phyloP scores from a whole-genome alignment of 2,888 invertebrate species.

The Odontocolon sp. region DNA sequence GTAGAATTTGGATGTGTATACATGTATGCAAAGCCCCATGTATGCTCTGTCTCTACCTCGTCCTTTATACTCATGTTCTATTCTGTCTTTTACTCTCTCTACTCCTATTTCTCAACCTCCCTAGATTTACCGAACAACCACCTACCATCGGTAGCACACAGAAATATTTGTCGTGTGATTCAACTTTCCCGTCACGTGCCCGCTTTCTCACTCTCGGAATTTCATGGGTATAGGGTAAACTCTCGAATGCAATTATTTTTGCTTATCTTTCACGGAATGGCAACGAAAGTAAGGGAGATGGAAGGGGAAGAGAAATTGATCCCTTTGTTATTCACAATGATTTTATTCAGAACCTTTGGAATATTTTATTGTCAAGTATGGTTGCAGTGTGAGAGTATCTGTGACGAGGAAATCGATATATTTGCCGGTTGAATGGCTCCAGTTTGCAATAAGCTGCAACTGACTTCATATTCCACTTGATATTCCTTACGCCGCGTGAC shows the following conservation, averaged over 20 bases:
- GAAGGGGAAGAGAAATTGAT: not conserved
- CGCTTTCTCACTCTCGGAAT: not conserved
- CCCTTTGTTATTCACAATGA: not conserved
- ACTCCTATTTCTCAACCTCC: not conserved
- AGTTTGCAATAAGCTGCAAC: not conserved
- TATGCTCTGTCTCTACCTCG: not conserved
- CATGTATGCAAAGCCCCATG: not conserved
- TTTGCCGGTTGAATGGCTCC: conserved; percentile 34
- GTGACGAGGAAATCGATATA: not conserved
- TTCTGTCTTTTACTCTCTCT: not conserved
- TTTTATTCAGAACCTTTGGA: too few relatives aligned
- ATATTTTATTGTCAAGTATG: too few relatives aligned
- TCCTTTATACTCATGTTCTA: too few relatives aligned
- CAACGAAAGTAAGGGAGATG: not conserved
- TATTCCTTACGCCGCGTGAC: conserved; percentile 42
- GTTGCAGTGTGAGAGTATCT: not conserved
- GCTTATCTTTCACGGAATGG: not conserved
- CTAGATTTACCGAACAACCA: conserved; percentile 16
- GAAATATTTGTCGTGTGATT: conserved; percentile 4
- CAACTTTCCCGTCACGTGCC: conserved; percentile 15
- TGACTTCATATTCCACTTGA: conserved; percentile 34
- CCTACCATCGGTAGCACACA: not conserved
- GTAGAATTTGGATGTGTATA: not conserved
- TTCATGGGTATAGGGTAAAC: not conserved
- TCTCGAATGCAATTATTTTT: not conserved